Conservation (phyloP, 2,888 invertebrate genomes). For the Esperia sulphurella region DNA sequence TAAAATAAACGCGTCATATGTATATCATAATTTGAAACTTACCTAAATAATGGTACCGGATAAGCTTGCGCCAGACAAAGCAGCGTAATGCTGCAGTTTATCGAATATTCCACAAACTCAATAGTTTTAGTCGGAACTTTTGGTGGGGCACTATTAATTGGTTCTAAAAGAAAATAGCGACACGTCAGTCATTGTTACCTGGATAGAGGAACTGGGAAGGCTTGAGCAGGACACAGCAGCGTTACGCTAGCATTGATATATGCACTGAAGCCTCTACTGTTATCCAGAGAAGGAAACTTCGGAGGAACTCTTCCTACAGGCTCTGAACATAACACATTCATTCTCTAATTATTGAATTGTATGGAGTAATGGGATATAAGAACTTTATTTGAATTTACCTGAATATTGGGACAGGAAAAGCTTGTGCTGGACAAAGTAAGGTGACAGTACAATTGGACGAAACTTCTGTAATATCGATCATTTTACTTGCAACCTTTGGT, state of each 20-base stretch:
- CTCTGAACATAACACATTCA: constrained; percentile 57
- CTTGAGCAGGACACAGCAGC: constrained; percentile 85
- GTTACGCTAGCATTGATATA: constrained; percentile 76
- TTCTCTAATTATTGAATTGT: constrained; percentile 8
- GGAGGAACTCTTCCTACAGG: constrained; percentile 81
- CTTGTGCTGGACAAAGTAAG: constrained; percentile 83
- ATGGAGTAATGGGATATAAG: constrained; percentile 10
- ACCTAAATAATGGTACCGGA: constrained; percentile 85
- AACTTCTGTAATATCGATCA: constrained; percentile 68
- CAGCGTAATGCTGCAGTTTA: constrained; percentile 78
- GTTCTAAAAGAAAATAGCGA: constrained; percentile 77
- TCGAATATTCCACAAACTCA: constrained; percentile 62
- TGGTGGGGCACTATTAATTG: constrained; percentile 85
- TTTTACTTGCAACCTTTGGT: constrained; percentile 82
- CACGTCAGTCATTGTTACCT: constrained; percentile 68
- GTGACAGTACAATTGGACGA: constrained; percentile 50
- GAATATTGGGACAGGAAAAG: constrained; percentile 83
- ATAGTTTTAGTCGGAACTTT: constrained; percentile 80
- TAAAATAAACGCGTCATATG: constrained; percentile 43
- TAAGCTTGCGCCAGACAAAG: constrained; percentile 85
- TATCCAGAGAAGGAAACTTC: constrained; percentile 86
- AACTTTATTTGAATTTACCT: constrained; percentile 66
- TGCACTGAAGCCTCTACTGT: constrained; percentile 76
- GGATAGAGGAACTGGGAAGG: constrained; percentile 81
- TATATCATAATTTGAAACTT: constrained; percentile 43